These are phyloP conservation scores for Drosophila arawakana DNA, from an alignment of 1,140 invertebrate genomes.

Conservation along the genomic window DNA sequence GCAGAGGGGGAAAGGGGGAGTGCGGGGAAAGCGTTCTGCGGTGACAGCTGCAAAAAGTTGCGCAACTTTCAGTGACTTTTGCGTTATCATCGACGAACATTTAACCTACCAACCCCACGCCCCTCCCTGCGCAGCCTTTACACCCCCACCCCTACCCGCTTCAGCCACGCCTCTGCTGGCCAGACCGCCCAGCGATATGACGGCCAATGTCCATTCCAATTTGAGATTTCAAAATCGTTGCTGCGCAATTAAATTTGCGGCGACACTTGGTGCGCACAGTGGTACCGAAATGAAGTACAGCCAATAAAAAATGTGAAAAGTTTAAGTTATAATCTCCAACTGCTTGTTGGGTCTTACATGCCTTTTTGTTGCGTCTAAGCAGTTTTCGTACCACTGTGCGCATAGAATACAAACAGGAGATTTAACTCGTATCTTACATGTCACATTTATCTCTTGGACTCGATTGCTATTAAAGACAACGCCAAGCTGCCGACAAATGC, in stretches of 20 bases:
- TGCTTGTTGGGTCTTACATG: no score
- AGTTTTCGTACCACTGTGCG: background rate
- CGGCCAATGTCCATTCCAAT: constrained; percentile 25
- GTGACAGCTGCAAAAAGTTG: constrained; percentile 42
- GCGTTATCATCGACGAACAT: constrained; percentile 40
- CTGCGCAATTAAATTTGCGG: constrained; percentile 48
- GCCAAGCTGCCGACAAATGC: background rate
- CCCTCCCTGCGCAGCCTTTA: no score
- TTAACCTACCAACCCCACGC: background rate
- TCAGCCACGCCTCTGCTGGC: background rate
- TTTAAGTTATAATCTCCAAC: no score
- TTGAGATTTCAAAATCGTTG: constrained; percentile 42
- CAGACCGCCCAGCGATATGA: background rate
- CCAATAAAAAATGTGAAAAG: background rate
- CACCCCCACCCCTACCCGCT: no score
- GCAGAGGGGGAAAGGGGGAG: background rate
- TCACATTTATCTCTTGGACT: constrained; percentile 11
- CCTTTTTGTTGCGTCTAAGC: background rate
- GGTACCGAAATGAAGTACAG: background rate
- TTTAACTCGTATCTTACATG: constrained; percentile 1
- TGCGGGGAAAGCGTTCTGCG: background rate
- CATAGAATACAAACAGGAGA: background rate
- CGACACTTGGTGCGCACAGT: constrained; percentile 35
- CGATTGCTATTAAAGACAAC: constrained; percentile 1
- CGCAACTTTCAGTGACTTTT: constrained; percentile 42